Conservation (phyloP, 2,113 vertebrate species). For the Okapia johnstoni region DNA sequence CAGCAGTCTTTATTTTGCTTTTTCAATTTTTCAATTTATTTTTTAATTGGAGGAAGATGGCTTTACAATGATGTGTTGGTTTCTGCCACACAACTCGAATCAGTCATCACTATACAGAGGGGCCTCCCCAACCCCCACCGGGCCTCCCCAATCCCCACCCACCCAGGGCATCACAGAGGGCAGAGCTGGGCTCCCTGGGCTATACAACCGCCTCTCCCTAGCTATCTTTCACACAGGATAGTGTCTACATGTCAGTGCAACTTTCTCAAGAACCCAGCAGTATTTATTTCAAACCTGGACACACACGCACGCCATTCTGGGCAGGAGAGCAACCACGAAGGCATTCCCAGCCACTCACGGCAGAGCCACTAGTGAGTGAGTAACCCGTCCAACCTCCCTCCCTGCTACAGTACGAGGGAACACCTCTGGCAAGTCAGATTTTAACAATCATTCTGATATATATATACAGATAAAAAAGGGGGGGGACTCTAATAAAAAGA, state of each 20-base stretch:
- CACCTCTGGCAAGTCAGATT: slow-evolving; percentile 28
- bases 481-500: slow-evolving; percentile 81
- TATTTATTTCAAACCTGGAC: background rate
- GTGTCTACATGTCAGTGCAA: background rate
- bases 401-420: background rate
- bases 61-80: background rate
- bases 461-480: slow-evolving; percentile 16
- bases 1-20: background rate
- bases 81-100: background rate
- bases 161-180: background rate
- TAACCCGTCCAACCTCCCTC: background rate
- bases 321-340: background rate
- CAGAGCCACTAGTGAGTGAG: background rate
- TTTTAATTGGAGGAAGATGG: background rate
- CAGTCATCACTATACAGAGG: background rate
- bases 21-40: background rate
- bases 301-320: background rate
- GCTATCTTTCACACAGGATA: background rate
- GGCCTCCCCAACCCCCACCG: background rate
- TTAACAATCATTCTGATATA: slow-evolving; percentile 37
- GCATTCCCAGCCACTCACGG: background rate
- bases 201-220: background rate
- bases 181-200: background rate
- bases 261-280: background rate
- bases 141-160: too few species aligned